Conservation (phyloP, 1,140 invertebrate species). For the Microplitis demolitor region DNA sequence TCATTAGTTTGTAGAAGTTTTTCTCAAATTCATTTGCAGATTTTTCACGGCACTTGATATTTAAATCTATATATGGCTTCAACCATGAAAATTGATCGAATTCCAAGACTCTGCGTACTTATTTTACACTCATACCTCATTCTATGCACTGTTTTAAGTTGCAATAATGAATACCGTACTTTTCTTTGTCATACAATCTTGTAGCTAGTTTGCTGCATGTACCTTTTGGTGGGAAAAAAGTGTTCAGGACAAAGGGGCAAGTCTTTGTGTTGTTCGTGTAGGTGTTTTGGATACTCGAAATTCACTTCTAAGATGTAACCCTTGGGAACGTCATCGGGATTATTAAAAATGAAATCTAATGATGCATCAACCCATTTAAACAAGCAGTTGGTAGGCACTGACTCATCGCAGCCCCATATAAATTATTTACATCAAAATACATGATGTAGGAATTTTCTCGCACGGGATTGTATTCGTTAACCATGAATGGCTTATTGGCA, state of each 20-base stretch:
- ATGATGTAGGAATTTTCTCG: constrained; percentile 49
- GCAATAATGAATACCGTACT: constrained; percentile 62
- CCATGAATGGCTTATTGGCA: constrained; percentile 60
- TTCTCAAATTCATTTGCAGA: constrained; percentile 60
- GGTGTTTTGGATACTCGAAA: constrained; percentile 50
- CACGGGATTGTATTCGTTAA: constrained; percentile 46
- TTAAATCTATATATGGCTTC: constrained; percentile 51
- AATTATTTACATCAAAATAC: constrained; percentile 43
- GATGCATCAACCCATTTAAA: constrained; percentile 55
- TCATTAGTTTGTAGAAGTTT: constrained; percentile 56
- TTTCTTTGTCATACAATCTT: constrained; percentile 49
- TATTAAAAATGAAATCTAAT: constrained; percentile 39
- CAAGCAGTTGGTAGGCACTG: constrained; percentile 47
- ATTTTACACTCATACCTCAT: constrained; percentile 55
- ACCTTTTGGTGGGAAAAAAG: constrained; percentile 31
- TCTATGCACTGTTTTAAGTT: constrained; percentile 40
- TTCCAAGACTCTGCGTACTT: constrained; percentile 60
- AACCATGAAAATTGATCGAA: constrained; percentile 63
- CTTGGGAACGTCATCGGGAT: constrained; percentile 43
- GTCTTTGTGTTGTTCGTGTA: too few relatives aligned
- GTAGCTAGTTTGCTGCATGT: constrained; percentile 47
- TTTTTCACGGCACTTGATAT: constrained; percentile 34
- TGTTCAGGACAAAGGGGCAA: constrained; percentile 39
- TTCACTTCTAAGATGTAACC: constrained; percentile 62
- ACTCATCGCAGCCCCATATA: constrained; percentile 61